Evolutionary conservation across 2,888 invertebrate genomes (phyloP).

Genomic region (Ichneumon xanthorius): DNA sequence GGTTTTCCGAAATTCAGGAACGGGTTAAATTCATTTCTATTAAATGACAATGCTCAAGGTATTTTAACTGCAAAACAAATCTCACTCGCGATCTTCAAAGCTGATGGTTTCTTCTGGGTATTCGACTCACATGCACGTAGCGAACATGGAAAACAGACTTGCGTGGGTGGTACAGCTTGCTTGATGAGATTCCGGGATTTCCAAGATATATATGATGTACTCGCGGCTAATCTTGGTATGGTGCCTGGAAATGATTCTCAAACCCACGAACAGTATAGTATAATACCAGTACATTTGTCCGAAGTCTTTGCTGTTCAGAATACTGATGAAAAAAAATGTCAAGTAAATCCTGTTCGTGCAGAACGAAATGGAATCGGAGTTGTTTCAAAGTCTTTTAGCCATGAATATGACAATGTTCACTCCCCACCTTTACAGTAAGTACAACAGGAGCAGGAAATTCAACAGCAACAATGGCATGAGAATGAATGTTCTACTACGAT

Average conservation of each 20-base stretch:
- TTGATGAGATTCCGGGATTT: background rate
- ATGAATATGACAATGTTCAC: background rate
- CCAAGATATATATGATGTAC: background rate
- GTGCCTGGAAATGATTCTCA: background rate
- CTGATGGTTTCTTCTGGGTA: background rate
- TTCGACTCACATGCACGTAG: constrained; percentile 73
- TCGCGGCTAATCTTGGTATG: background rate
- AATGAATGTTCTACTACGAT: background rate
- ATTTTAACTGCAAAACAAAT: constrained; percentile 4
- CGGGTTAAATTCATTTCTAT: constrained; percentile 2
- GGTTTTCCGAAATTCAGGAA: constrained; percentile 14
- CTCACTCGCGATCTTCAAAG: background rate
- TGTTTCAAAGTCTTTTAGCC: background rate
- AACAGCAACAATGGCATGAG: background rate
- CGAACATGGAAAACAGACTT: constrained; percentile 60
- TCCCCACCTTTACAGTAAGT: background rate
- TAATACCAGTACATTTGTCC: background rate
- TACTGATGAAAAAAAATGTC: background rate
- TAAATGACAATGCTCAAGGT: background rate
- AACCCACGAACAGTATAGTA: background rate
- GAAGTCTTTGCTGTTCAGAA: background rate
- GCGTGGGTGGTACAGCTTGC: constrained; percentile 24
- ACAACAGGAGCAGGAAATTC: background rate
- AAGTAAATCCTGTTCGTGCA: background rate
- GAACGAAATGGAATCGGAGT: background rate